phyloP scores from a whole-genome alignment of 2,797 vertebrate species.

The Sebastes wilsoni region DNA sequence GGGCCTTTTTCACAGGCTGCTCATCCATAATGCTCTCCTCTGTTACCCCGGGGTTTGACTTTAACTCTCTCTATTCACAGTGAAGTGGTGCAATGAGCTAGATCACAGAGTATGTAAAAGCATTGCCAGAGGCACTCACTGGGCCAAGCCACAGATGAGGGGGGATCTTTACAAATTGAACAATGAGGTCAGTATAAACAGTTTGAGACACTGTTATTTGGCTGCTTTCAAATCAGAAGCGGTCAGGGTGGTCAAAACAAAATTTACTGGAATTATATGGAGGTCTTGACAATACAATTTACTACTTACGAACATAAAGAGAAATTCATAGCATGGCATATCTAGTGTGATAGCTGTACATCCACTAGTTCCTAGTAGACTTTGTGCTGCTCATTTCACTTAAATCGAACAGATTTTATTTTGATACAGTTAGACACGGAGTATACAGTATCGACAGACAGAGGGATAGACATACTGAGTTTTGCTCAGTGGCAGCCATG shows the following conservation, averaged over 20 bases:
- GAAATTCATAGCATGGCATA: background rate
- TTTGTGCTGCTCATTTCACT: background rate
- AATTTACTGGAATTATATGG: constrained; percentile 47
- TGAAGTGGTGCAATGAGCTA: constrained; percentile 72
- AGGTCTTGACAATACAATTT: constrained; percentile 34
- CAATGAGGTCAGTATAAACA: constrained; percentile 72
- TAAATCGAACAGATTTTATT: constrained; percentile 18
- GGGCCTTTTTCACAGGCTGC: constrained; percentile 69
- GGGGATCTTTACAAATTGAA: constrained; percentile 63
- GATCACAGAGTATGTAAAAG: constrained; percentile 74
- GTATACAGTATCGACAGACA: background rate
- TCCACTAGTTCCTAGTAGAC: background rate
- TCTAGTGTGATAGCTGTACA: background rate
- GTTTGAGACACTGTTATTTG: constrained; percentile 58
- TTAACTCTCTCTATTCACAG: constrained; percentile 72
- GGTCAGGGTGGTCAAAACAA: constrained; percentile 45
- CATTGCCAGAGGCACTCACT: constrained; percentile 63
- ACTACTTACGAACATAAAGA: background rate
- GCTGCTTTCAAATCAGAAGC: constrained; percentile 51
- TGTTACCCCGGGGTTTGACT: constrained; percentile 70
- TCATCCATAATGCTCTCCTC: constrained; percentile 78
- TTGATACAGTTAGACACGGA: background rate
- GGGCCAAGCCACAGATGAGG: constrained; percentile 59
- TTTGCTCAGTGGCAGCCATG: background rate
- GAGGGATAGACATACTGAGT: background rate